Conservation (phyloP, 2,113 vertebrate species). For the Chloropsis cyanopogon region DNA sequence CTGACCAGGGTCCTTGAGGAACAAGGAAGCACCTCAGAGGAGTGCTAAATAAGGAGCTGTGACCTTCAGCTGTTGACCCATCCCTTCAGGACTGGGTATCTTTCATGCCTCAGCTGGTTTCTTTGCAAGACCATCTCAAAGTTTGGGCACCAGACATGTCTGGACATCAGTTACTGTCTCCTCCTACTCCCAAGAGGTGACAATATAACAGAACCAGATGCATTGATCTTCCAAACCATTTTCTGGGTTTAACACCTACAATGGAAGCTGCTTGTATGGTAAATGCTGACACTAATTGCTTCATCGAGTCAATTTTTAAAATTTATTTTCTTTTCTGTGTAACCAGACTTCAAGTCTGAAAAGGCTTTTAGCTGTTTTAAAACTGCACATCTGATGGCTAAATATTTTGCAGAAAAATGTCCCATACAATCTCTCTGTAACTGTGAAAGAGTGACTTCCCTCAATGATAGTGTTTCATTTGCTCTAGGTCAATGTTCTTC, state of each 20-base stretch:
- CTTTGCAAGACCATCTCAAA: not conserved
- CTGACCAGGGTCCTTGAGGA: not conserved
- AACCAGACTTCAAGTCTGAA: not conserved
- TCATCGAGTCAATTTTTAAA: not conserved
- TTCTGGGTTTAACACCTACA: not conserved
- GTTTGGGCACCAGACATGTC: rapidly evolving
- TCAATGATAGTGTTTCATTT: not conserved
- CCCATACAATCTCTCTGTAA: not conserved
- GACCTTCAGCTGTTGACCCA: not conserved
- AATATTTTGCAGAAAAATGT: not conserved
- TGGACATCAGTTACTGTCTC: not conserved
- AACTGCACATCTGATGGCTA: not conserved
- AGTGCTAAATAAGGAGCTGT: not conserved
- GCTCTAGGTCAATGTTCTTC: not conserved
- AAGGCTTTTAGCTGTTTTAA: not conserved
- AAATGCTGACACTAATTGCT: not conserved
- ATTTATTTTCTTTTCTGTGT: not conserved
- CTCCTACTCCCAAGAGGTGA: not conserved
- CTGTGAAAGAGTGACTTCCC: not conserved
- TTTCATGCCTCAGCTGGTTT: not conserved
- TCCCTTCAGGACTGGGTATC: not conserved
- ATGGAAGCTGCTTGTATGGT: not conserved
- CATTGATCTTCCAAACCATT: not conserved
- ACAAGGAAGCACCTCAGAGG: not conserved
- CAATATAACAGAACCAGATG: not conserved